A percentile compares a stretch with the other conserved stretches of the same genome.
Conservation (phyloP, 2,113 vertebrate genomes). For the Eulemur rufifrons region DNA sequence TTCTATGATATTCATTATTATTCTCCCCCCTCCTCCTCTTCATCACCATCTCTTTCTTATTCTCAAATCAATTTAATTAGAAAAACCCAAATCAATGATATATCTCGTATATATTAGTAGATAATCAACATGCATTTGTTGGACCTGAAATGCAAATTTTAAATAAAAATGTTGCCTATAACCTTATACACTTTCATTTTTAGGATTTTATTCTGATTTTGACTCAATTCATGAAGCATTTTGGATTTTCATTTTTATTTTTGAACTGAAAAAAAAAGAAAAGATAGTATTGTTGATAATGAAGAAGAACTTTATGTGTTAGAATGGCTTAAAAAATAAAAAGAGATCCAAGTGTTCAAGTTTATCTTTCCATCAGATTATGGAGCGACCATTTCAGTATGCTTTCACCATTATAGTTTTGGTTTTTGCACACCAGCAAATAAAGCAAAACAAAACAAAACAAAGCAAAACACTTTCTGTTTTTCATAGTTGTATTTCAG, state of each 20-base stretch:
- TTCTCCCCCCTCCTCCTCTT: not conserved
- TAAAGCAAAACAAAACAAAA: not conserved
- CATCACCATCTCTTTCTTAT: not conserved
- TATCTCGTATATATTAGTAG: not conserved
- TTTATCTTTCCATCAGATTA: not conserved
- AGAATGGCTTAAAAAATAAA: not conserved
- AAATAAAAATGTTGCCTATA: not conserved
- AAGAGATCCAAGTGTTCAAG: not conserved
- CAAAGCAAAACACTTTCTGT: not conserved
- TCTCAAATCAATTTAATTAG: not conserved
- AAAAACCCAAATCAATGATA: not conserved
- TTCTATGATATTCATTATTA: not conserved
- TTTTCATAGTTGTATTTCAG: not conserved
- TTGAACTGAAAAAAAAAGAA: not conserved
- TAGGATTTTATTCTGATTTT: not conserved
- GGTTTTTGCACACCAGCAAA: not conserved
- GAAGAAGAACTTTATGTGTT: not conserved
- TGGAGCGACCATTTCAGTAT: not conserved
- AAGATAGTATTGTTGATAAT: not conserved
- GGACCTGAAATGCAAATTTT: slow-evolving; percentile 16
- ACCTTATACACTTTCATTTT: not conserved
- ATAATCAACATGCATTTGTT: not conserved
- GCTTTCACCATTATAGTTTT: not conserved
- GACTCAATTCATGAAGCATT: not conserved
- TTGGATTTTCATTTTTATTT: not conserved